These are phyloP conservation scores for Drosophila quinaria DNA, from an alignment of 2,888 invertebrate genomes.

Conservation along the genomic window DNA sequence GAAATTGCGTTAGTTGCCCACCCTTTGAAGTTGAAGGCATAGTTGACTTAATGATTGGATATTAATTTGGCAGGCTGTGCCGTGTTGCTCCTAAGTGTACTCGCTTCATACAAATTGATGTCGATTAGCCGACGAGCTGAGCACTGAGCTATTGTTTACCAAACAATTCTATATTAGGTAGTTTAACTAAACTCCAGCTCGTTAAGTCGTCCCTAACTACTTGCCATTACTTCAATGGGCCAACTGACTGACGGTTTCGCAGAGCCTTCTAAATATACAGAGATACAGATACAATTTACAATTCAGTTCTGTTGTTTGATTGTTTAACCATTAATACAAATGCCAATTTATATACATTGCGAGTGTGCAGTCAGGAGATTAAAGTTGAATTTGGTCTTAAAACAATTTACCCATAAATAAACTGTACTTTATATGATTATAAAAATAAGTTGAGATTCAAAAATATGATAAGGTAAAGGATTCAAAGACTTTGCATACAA, in stretches of 20 bases:
- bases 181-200: slow-evolving; percentile 35
- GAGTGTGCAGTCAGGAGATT: neutral
- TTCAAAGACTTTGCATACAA: too few relatives aligned
- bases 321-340: slow-evolving; percentile 21
- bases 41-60: slow-evolving; percentile 74
- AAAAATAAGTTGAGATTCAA: neutral
- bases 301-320: slow-evolving; percentile 23
- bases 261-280: slow-evolving; percentile 13
- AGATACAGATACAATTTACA: slow-evolving; percentile 28
- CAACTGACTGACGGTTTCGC: slow-evolving; percentile 23
- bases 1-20: slow-evolving; percentile 35
- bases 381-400: neutral
- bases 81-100: slow-evolving; percentile 13
- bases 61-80: slow-evolving; percentile 66
- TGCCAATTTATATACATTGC: slow-evolving; percentile 2
- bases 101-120: slow-evolving; percentile 67
- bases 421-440: neutral
- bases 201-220: slow-evolving; percentile 45
- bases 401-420: too few relatives aligned
- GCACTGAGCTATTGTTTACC: slow-evolving; percentile 51
- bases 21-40: slow-evolving; percentile 21
- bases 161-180: slow-evolving; percentile 47
- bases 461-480: neutral
- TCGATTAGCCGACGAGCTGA: slow-evolving; percentile 53
- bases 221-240: slow-evolving; percentile 44